phyloP scores from a whole-genome alignment of 2,113 vertebrate species.

The Euleptes europaea region DNA sequence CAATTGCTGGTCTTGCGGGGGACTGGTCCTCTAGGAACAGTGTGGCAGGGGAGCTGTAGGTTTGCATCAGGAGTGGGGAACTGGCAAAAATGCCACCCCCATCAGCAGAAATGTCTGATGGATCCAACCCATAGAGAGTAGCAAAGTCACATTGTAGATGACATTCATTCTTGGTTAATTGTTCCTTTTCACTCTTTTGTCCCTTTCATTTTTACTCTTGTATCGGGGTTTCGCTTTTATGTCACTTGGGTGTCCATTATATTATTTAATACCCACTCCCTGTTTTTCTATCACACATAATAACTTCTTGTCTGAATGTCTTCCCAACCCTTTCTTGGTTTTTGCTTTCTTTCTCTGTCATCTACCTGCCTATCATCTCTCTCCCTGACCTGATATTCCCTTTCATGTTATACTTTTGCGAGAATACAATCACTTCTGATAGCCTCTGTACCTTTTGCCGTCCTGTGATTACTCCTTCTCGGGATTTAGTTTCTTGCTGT shows the following conservation, averaged over 20 bases:
- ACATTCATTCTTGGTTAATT: neutral
- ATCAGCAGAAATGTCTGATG: too few species aligned
- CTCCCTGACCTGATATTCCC: neutral
- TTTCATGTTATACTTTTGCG: neutral
- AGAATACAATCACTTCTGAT: neutral
- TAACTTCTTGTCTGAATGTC: neutral
- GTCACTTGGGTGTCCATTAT: neutral
- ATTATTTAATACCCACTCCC: neutral
- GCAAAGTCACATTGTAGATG: conserved; percentile 1
- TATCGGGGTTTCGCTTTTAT: neutral
- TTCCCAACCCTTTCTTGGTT: neutral
- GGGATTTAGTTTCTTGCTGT: too few species aligned
- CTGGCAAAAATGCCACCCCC: too few species aligned
- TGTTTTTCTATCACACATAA: neutral
- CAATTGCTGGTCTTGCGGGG: too few species aligned
- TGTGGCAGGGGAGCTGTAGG: too few species aligned
- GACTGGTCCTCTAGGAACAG: too few species aligned
- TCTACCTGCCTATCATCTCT: neutral
- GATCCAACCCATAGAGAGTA: too few species aligned
- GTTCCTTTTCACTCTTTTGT: neutral
- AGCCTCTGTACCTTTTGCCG: neutral
- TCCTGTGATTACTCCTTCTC: neutral
- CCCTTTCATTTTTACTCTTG: neutral
- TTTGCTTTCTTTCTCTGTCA: neutral
- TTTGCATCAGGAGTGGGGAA: too few species aligned